Evolutionary conservation across 2,797 vertebrate genomes (phyloP), one percentile per base, ranked within the genome.

Genomic region (Lepus townsendii): DNA sequence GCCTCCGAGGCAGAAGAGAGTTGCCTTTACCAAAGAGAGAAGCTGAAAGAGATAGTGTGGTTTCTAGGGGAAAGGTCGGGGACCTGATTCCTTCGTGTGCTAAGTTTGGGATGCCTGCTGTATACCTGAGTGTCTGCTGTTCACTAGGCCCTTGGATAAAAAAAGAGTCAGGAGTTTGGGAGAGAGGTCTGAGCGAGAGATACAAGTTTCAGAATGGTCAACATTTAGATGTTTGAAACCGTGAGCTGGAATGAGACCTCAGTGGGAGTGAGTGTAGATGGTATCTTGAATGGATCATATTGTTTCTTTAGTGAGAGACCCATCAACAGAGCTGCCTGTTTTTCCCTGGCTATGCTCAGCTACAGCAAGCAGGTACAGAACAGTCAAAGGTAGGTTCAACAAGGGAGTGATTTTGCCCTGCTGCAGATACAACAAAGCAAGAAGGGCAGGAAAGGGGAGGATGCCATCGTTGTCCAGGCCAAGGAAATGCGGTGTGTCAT

Each of bases 21-120:
- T 72, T 88, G 50, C 75, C 83, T 27, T 54, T 80, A 83, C 88
- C 30, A 42, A 77, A 88, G 52, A 62, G 68, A 42, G 52, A 92
- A 69, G 54, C 19, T 30, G 4, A 1, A 79, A 75, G 54, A 50
- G 63, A 50, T 14, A 90, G 11, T 6, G 3, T 32, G 22, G 52
- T 82, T 85, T n/a, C 60, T n/a, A 4, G 14, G 47, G 30, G 47
- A 17, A 5, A 5, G 0, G 9, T 14, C 47, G 32, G 62, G 19
- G 57, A 16, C 35, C 80, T 83, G 0, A 4, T 5, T 60, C 69
- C 78, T 9, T 19, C 32, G 54, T 17, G 22, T 27, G 52, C 80
- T 65, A 26, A 22, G 26, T 66, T 10, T 32, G 6, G 76, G 35
- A 7, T 16, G 8, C 32, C 50, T 66, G 2, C 35, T 83, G 57